Evolutionary conservation across 2,113 vertebrate genomes (phyloP), one percentile per base, ranked within the genome.

Genomic region (Aviceda subcristata): DNA sequence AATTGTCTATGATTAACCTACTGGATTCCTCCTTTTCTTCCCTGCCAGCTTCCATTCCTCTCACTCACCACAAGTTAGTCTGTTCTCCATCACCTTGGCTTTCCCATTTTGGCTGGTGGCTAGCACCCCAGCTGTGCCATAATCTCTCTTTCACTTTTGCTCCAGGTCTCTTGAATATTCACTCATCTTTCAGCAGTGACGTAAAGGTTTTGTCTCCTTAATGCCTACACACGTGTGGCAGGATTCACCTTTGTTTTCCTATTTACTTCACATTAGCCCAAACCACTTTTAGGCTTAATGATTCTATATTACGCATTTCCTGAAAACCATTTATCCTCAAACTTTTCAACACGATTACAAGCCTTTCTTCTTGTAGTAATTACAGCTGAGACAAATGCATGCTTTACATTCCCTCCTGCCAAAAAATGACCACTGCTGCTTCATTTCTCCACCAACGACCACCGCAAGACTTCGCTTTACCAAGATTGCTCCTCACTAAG

Each of bases 1-100:
- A 7, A 9, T 10, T 82, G 11, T 5, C 30, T 3, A 0, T 38
- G 15, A 43, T 36, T 39, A 60, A 32, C 15, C 15, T 53, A 7
- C 15, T 29, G 6, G 21, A 75, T 60, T 95, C 27, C 18, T 64
- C 10, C 17, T 77, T 78, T 82, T 6, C 11, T 67, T 71, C 21
- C 41, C 30, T 20, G 11, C 17, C 60, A 84, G 16, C 8, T 89
- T 63, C 46, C 17, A 38, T 45, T 72, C 48, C 14, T 81, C 12
- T 64, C 36, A 45, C 48, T 62, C 43, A 60, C 19, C 24, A 68
- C 27, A 56, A 78, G 3, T 48, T 15, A 36, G 22, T 23, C 15
- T 60, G 11, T 23, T 84, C 36, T 57, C 29, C 46, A 59, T 46
- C 43, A 80, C 15, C 18, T 51, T 36, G 12, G 9, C 48, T 91